These are phyloP conservation scores for Limenitis camilla DNA, from an alignment of 2,888 invertebrate genomes.

Conservation along the genomic window DNA sequence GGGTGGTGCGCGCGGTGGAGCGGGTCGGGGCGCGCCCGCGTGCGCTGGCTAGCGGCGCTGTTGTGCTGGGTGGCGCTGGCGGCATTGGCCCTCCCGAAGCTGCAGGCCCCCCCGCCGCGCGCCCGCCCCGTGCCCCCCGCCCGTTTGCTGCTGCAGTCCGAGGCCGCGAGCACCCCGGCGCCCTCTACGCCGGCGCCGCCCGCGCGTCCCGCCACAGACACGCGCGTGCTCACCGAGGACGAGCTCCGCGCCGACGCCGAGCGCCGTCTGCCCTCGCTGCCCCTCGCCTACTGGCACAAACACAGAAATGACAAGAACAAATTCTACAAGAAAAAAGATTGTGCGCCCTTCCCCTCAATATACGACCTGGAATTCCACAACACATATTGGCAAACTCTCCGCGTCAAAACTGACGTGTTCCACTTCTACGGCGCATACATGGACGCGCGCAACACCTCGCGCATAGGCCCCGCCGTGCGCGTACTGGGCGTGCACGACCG, in stretches of 20 bases:
- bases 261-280: constrained; percentile 86
- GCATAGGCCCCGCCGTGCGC: constrained; percentile 87
- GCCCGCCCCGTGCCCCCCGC: constrained; percentile 29
- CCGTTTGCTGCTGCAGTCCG: constrained; percentile 32
- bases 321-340: constrained; percentile 78
- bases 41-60: constrained; percentile 59
- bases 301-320: constrained; percentile 85
- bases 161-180: constrained; percentile 28
- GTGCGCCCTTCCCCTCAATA: constrained; percentile 89
- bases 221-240: constrained; percentile 76
- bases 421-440: constrained; percentile 93
- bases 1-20: constrained; percentile 48
- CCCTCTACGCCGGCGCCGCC: constrained; percentile 35
- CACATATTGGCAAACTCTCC: constrained; percentile 92
- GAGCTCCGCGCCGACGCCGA: constrained; percentile 86
- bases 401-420: constrained; percentile 89
- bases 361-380: constrained; percentile 95
- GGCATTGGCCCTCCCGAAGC: constrained; percentile 49
- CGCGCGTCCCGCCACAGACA: constrained; percentile 36
- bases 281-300: constrained; percentile 89
- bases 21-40: constrained; percentile 44
- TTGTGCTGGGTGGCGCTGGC: constrained; percentile 58
- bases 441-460: constrained; percentile 84
- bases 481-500: constrained; percentile 92
- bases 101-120: constrained; percentile 37